Percentiles rank a stretch among this genome's conserved stretches.
phyloP scores from a whole-genome alignment of 2,113 vertebrate species.

The Sorex araneus region DNA sequence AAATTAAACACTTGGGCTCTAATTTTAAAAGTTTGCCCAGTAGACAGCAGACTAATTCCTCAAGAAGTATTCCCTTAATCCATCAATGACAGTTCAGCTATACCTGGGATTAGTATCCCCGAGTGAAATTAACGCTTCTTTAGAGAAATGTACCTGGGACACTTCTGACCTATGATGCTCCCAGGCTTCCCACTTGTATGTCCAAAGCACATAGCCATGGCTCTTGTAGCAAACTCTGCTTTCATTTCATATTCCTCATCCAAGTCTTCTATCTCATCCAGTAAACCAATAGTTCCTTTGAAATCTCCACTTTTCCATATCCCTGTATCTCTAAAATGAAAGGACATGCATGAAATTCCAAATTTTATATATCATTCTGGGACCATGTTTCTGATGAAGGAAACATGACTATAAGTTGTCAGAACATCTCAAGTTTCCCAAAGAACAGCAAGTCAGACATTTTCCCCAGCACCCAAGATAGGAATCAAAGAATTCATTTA shows the following conservation, averaged over 20 bases:
- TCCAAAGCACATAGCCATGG: background rate
- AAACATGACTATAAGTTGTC: slow-evolving; percentile 62
- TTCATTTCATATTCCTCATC: background rate
- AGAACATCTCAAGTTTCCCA: slow-evolving; percentile 70
- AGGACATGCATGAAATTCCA: background rate
- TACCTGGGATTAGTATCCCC: background rate
- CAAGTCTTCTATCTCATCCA: background rate
- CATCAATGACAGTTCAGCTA: background rate
- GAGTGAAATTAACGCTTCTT: background rate
- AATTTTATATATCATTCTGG: slow-evolving; percentile 49
- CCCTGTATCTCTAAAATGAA: background rate
- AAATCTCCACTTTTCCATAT: background rate
- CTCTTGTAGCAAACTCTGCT: background rate
- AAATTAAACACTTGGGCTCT: slow-evolving; percentile 14
- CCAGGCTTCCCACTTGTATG: background rate
- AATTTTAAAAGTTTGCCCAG: background rate
- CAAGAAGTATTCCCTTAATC: background rate
- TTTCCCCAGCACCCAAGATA: slow-evolving; percentile 45
- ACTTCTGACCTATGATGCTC: background rate
- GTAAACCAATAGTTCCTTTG: slow-evolving; percentile 1
- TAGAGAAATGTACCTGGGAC: background rate
- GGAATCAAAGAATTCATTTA: slow-evolving; percentile 41
- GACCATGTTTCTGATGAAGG: background rate
- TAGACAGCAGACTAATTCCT: background rate
- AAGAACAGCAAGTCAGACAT: slow-evolving; percentile 42